A percentile compares a stretch with the other conserved stretches of the same genome.
Evolutionary conservation across 2,113 vertebrate species (phyloP).

Genomic region (Naja naja): DNA sequence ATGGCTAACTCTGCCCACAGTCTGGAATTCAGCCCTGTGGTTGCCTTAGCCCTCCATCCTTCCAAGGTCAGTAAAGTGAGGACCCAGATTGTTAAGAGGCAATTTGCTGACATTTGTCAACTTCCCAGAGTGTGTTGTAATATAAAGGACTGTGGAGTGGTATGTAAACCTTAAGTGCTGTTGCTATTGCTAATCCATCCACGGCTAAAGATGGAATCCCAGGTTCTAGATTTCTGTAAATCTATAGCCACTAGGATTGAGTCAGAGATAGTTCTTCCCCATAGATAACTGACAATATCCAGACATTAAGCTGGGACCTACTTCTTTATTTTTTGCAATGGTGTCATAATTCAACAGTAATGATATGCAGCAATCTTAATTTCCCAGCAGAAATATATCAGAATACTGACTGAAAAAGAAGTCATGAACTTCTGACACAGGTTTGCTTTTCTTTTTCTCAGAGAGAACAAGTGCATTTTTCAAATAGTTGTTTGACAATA

Average conservation of each 20-base stretch:
- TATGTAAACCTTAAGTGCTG: not conserved
- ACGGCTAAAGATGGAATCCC: not conserved
- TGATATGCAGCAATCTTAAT: not conserved
- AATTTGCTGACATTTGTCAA: no score
- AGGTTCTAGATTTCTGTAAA: not conserved
- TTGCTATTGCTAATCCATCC: not conserved
- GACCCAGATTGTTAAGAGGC: no score
- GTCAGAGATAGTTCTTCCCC: not conserved
- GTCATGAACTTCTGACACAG: not conserved
- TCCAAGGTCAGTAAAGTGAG: no score
- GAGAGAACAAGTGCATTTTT: conserved; percentile 60
- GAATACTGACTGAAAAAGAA: not conserved
- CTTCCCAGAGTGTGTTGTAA: not conserved
- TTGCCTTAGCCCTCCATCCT: no score
- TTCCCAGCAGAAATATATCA: not conserved
- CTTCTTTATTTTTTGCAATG: not conserved
- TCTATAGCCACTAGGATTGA: not conserved
- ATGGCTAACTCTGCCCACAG: no score
- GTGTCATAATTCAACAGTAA: not conserved
- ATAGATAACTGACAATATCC: not conserved
- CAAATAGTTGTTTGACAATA: conserved; percentile 65
- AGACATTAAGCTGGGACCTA: not conserved
- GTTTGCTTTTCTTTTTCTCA: conserved; percentile 25
- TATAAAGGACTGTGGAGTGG: not conserved
- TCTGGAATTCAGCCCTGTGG: no score